Evolutionary conservation across 2,888 invertebrate genomes (phyloP).

Genomic region (Cephus rjabovi): DNA sequence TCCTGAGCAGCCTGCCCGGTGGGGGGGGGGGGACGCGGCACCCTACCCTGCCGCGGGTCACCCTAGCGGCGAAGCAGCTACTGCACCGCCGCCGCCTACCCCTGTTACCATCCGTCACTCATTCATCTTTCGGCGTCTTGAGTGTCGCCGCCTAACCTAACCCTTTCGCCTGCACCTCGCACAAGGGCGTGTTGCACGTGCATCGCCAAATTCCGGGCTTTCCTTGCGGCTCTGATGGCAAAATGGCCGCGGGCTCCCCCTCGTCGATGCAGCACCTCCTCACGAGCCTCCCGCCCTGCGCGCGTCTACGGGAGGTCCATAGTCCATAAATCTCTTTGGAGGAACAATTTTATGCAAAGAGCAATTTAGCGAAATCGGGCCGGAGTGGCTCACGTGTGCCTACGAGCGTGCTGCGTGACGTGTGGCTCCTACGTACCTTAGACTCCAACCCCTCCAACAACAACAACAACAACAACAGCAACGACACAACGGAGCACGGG

Average conservation of each 20-base stretch:
- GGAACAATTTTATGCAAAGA: conserved; percentile 32
- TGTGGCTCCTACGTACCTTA: background rate
- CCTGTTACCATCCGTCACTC: background rate
- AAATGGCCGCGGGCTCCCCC: conserved; percentile 26
- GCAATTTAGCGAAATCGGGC: conserved; percentile 26
- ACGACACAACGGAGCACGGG: background rate
- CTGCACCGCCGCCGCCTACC: background rate
- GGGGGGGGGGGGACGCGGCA: conserved; percentile 11
- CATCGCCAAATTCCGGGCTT: background rate
- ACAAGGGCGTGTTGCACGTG: background rate
- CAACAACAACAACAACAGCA: background rate
- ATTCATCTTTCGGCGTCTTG: background rate
- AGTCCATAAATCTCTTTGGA: conserved; percentile 11
- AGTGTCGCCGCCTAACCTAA: background rate
- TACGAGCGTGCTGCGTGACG: background rate
- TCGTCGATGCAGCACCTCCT: conserved; percentile 2
- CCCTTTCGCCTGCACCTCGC: background rate
- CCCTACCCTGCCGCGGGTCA: conserved; percentile 33
- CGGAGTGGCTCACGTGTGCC: background rate
- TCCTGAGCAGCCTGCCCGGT: background rate
- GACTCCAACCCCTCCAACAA: background rate
- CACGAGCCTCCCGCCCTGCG: background rate
- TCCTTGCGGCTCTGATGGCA: background rate
- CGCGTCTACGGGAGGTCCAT: background rate
- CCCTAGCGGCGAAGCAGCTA: conserved; percentile 22